Percentiles rank a stretch among this genome's conserved stretches.
Conservation (phyloP, 2,797 vertebrate genomes). For the Eptatretus atami region DNA sequence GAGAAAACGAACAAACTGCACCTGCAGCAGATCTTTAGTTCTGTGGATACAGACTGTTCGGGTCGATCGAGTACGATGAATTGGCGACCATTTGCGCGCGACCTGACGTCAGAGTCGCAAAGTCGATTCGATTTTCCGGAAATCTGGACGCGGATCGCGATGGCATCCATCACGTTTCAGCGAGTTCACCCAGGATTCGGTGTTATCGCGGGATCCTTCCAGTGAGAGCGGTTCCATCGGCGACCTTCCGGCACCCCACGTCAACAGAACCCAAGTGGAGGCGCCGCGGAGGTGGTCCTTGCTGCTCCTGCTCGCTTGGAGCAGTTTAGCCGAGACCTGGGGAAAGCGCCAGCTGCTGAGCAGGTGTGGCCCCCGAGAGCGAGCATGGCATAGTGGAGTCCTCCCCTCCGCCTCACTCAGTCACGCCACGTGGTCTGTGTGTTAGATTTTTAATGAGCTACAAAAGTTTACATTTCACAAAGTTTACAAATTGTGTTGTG, state of each 20-base stretch:
- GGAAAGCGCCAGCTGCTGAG: conserved; percentile 17
- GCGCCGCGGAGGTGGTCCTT: not conserved
- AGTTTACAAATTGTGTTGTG: no score
- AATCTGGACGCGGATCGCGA: conserved; percentile 38
- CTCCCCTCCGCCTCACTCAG: no score
- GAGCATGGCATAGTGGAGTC: no score
- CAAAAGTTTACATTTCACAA: no score
- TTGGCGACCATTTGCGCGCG: conserved; percentile 37
- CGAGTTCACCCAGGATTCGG: conserved; percentile 45
- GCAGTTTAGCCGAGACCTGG: conserved; percentile 28
- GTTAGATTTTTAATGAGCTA: no score
- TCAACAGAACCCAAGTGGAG: not conserved
- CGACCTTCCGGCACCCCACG: not conserved
- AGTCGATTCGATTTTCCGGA: conserved; percentile 29
- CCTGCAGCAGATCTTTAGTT: no score
- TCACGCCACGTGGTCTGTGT: no score
- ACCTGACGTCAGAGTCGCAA: conserved; percentile 25
- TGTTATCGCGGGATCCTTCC: conserved; percentile 12
- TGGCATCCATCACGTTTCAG: conserved; percentile 36
- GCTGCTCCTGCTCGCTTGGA: conserved; percentile 22
- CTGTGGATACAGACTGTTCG: conserved; percentile 24
- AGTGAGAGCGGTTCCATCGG: not conserved
- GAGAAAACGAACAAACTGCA: conserved; percentile 9
- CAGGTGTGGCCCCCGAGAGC: no score
- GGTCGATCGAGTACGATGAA: conserved; percentile 40